Base-by-base conservation (phyloP, 2,797 vertebrate species). In the Odontamblyopus lacepedii region DNA sequence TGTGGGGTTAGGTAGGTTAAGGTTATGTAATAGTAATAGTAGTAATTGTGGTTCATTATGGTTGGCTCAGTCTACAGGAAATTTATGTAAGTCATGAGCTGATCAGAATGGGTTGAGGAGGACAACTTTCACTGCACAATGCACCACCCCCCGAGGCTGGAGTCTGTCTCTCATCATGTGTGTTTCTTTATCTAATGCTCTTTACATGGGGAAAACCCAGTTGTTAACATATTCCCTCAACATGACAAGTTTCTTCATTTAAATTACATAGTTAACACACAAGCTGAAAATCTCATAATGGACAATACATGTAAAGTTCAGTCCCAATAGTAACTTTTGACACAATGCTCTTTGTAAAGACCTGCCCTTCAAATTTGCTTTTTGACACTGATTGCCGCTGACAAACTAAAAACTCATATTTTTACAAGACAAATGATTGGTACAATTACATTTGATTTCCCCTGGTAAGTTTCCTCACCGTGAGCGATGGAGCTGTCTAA, bases 101-200 rank as follows among this genome's bases (percentile, higher is more conserved):
- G 70, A 77, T 79, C 35, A 44, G 78, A 67, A 55, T 71, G 64
- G 38, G 66, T 77, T 73, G 81, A 84, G 79, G 70, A 84, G 77
- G 76, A n/a, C 56, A 65, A 62, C 70, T 32, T 72, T 29, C 69
- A 15, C 61, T 44, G 71, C 63, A 72, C 61, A 63, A 44, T 29
- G 63, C 70, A 64, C 7, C 32, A 11, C 8, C 66, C 29, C 29
- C 57, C 7, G 26, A 87, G 85, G 56, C 23, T 51, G 84, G 84
- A 77, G 61, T 83, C 82, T 85, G 77, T 75, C 63, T 76, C 72
- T 77, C 77, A 62, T 88, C 83, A 75, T 78, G 82, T 78, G 82
- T 82, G 89, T 92, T 91, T 92, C 89, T 92, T 84, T 74, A 72
- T 60, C 69, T 81, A 72, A 70, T 9, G 70, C 66, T 74, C 69